These are phyloP conservation scores for Ceratitis capitata DNA, from an alignment of 1,140 invertebrate genomes.

Conservation along the genomic window DNA sequence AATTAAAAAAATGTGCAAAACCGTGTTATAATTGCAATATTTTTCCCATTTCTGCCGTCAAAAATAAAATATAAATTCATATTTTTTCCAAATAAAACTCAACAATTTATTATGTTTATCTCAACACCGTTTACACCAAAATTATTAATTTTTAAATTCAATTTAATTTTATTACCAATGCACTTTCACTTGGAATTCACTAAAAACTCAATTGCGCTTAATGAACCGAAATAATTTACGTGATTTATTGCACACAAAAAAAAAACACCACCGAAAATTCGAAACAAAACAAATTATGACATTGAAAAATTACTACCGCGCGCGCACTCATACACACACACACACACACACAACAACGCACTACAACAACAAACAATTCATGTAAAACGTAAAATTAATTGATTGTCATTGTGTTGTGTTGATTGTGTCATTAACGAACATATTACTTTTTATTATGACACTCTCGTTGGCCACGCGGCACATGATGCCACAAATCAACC, in stretches of 20 bases:
- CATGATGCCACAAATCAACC: conserved; percentile 53
- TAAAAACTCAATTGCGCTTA: background rate
- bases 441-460: background rate
- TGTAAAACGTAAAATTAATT: conserved; percentile 11
- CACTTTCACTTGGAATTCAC: background rate
- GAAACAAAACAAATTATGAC: background rate
- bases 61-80: too few species aligned
- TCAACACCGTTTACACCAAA: background rate
- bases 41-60: too few species aligned
- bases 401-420: background rate
- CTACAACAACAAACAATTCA: background rate
- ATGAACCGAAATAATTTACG: conserved; percentile 12
- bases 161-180: background rate
- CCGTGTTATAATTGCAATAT: too few species aligned
- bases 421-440: background rate
- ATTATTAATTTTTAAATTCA: background rate
- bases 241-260: background rate
- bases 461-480: background rate
- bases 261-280: background rate
- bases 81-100: too few species aligned
- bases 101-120: too few species aligned
- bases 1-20: too few species aligned
- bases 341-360: background rate
- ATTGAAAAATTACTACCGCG: background rate
- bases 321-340: background rate